phyloP scores from a whole-genome alignment of 2,113 vertebrate species.

The Hyperopisus bebe region DNA sequence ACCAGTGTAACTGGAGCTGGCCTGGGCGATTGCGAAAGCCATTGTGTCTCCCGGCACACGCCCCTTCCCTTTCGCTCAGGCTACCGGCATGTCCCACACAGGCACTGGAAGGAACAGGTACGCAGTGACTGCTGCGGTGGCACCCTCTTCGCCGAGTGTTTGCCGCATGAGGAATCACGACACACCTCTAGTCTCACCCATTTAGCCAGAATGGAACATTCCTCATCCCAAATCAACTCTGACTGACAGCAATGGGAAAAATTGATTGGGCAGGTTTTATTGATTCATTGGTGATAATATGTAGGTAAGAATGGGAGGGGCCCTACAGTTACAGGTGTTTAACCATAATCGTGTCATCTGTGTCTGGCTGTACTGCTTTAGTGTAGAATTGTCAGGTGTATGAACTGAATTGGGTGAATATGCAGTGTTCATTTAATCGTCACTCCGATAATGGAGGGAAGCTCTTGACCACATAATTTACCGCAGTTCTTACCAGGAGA shows the following conservation, averaged over 20 bases:
- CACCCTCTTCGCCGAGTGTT: not conserved
- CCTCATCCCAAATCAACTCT: not conserved
- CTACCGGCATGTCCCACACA: not conserved
- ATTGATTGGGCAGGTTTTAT: not conserved
- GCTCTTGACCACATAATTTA: not conserved
- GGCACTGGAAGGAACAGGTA: not conserved
- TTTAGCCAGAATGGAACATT: not conserved
- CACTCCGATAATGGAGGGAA: not conserved
- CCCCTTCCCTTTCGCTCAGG: not conserved
- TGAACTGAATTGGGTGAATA: not conserved
- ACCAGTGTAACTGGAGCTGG: conserved; percentile 9
- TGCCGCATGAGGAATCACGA: not conserved
- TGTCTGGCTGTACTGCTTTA: not conserved
- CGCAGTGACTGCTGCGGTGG: not conserved
- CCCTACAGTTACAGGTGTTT: not conserved
- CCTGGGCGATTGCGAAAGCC: not conserved
- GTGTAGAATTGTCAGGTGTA: not conserved
- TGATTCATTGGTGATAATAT: not conserved
- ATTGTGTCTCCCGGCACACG: not conserved
- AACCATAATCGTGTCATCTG: not conserved
- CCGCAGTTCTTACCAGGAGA: not conserved
- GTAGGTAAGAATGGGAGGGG: not conserved
- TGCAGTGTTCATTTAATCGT: not conserved
- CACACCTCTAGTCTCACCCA: not conserved
- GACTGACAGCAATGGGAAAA: not conserved